Evolutionary conservation across 2,113 vertebrate genomes (phyloP).

Genomic region (Callocephalon fimbriatum): DNA sequence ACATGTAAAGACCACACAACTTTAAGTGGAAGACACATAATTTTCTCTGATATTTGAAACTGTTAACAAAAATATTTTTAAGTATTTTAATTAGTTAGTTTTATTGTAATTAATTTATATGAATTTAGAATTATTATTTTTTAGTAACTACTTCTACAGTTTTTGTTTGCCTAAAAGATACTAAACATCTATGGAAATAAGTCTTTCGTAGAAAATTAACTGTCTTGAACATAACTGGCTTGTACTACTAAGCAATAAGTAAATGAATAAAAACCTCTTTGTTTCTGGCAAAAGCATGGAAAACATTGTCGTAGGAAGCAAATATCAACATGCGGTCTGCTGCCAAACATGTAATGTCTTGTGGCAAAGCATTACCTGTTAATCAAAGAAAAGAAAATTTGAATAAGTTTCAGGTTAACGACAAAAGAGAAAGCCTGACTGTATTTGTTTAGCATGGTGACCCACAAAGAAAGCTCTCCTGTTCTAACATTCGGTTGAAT

Average conservation of each 20-base stretch:
- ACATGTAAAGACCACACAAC: neutral
- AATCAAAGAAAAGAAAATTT: slow-evolving; percentile 12
- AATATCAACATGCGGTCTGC: slow-evolving; percentile 93
- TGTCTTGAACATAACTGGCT: neutral
- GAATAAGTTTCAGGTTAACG: neutral
- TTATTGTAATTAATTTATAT: rapidly evolving
- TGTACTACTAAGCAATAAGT: neutral
- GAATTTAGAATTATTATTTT: neutral
- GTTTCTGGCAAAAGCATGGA: slow-evolving; percentile 90
- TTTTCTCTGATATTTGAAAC: neutral
- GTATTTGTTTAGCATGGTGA: neutral
- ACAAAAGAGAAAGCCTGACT: neutral
- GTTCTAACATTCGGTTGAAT: rapidly evolving
- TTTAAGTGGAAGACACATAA: neutral
- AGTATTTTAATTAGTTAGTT: neutral
- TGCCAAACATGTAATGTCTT: slow-evolving; percentile 89
- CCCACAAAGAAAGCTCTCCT: neutral
- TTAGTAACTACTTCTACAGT: neutral
- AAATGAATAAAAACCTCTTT: slow-evolving; percentile 79
- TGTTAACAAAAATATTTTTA: neutral
- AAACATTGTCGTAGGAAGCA: slow-evolving; percentile 80
- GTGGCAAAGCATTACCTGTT: slow-evolving; percentile 90
- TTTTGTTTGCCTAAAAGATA: neutral
- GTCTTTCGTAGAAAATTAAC: neutral
- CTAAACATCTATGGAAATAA: rapidly evolving